Base-by-base conservation (phyloP, 2,888 invertebrate species). In the Dynastes maya region DNA sequence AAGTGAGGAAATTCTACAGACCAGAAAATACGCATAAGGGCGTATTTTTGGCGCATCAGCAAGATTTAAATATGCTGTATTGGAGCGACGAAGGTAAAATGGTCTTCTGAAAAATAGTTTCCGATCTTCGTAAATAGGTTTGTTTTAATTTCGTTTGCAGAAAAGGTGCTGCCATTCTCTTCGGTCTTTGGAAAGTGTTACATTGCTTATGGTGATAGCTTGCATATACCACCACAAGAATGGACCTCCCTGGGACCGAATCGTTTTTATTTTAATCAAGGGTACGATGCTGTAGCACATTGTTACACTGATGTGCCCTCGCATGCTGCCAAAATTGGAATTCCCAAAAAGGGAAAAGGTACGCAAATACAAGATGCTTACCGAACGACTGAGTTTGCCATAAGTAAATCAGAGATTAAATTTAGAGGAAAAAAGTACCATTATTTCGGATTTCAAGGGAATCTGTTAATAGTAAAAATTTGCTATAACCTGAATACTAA, bases 1-100 rank as follows among this genome's bases (percentile, higher is more conserved):
- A 89, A 86, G 92, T 95, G 0, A 91, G 92, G 82, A 92, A 95
- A 82, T 90, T 96, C 84, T 95, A 92, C 84, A 91, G 96, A 79
- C 94, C 95, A 0, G 95, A 95, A 87, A 93, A 95, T 86, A 95
- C 95, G 0, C 91, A 91, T 81, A 91, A 91, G 80, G 90, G 92
- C 71, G 87, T 89, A 32, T 84, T 88, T 72, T 86, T 90, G 16
- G 90, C 91, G 0, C 91, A 93, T 80, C 91, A 93, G 80, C 90
- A 92, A 71, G 95, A 96, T 85, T 87, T 95, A 13, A 95, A 95
- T 86, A 88, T 93, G 78, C 87, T 96, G 0, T 96, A 94, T 86
- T 96, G 95, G 94, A 93, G 93, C 78, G 91, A 94, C 13, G 95
- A 95, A 90, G 91, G 95, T 90, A 61, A 64, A 22, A 63, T 37